Evolutionary conservation across 1,140 invertebrate species (phyloP).

Genomic region (Drosophila teissieri): DNA sequence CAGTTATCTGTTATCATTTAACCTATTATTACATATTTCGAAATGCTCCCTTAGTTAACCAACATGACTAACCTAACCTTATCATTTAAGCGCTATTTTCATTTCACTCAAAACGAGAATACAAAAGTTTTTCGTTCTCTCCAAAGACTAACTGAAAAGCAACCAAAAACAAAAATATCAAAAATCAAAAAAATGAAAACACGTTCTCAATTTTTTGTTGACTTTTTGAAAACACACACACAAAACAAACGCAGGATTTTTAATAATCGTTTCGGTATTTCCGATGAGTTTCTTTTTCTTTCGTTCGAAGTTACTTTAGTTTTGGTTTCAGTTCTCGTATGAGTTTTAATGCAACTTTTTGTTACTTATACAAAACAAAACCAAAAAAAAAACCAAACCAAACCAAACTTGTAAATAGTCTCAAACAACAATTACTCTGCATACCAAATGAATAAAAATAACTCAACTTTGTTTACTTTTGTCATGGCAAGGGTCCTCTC

Average conservation of each 20-base stretch:
- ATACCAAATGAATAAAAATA: constrained; percentile 70
- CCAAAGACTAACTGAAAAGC: constrained; percentile 60
- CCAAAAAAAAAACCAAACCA: constrained; percentile 46
- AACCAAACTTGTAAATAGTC: constrained; percentile 82
- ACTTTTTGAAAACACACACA: constrained; percentile 55
- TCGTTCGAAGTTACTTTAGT: constrained; percentile 33
- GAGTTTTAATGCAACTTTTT: constrained; percentile 39
- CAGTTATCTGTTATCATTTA: constrained; percentile 60
- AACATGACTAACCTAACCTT: constrained; percentile 67
- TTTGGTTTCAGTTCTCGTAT: constrained; percentile 37
- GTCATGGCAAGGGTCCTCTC: constrained; percentile 82
- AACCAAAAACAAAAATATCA: constrained; percentile 2
- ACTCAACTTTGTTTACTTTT: constrained; percentile 74
- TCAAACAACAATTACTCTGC: constrained; percentile 76
- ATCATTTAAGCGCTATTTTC: constrained; percentile 61
- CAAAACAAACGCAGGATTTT: constrained; percentile 66
- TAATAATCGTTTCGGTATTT: constrained; percentile 36
- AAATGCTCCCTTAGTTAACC: constrained; percentile 55
- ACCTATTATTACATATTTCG: constrained; percentile 52
- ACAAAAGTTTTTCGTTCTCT: constrained; percentile 65
- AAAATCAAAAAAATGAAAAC: constrained; percentile 28
- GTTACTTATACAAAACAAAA: constrained; percentile 50
- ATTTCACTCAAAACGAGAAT: constrained; percentile 57
- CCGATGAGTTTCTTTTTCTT: constrained; percentile 28
- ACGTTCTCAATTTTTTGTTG: constrained; percentile 35